These are phyloP conservation scores for Vanessa tameamea DNA, from an alignment of 1,140 invertebrate species.

Conservation along the genomic window DNA sequence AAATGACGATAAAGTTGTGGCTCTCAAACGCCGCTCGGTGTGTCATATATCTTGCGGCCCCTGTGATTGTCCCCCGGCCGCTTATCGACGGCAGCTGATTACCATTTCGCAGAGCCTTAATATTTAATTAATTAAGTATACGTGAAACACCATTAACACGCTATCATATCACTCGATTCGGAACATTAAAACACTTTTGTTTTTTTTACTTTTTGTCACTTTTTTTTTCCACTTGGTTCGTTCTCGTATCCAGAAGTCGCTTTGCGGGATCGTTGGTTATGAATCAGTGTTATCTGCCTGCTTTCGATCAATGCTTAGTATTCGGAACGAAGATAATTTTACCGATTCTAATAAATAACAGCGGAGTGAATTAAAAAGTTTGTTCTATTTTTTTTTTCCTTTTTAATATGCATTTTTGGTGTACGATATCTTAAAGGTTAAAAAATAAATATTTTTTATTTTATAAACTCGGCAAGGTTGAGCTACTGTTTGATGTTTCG, in stretches of 20 bases:
- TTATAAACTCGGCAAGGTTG: not conserved
- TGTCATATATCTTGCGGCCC: slow-evolving; percentile 12
- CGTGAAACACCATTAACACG: slow-evolving; percentile 59
- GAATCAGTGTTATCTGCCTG: slow-evolving; percentile 35
- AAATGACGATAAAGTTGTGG: slow-evolving; percentile 3
- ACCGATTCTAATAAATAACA: slow-evolving; percentile 30
- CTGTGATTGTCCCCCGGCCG: not conserved
- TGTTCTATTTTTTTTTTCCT: not conserved
- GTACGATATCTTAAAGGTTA: not conserved
- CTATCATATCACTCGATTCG: slow-evolving; percentile 48
- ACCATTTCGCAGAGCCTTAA: slow-evolving; percentile 49
- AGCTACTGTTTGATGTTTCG: not conserved
- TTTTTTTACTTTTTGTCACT: slow-evolving; percentile 29
- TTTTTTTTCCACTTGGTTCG: slow-evolving; percentile 16
- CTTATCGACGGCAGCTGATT: slow-evolving; percentile 44
- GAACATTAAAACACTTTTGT: slow-evolving; percentile 45
- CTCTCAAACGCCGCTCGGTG: slow-evolving; percentile 8
- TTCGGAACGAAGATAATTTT: slow-evolving; percentile 28
- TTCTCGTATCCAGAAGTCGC: slow-evolving; percentile 27
- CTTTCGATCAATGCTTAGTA: slow-evolving; percentile 28
- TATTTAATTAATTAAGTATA: slow-evolving; percentile 67
- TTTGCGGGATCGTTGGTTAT: slow-evolving; percentile 37
- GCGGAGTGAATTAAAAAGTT: slow-evolving; percentile 7
- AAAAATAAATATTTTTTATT: not conserved
- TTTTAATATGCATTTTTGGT: slow-evolving; percentile 9